These are phyloP conservation scores for Ursus arctos DNA, from an alignment of 2,113 vertebrate species.

Conservation along the genomic window DNA sequence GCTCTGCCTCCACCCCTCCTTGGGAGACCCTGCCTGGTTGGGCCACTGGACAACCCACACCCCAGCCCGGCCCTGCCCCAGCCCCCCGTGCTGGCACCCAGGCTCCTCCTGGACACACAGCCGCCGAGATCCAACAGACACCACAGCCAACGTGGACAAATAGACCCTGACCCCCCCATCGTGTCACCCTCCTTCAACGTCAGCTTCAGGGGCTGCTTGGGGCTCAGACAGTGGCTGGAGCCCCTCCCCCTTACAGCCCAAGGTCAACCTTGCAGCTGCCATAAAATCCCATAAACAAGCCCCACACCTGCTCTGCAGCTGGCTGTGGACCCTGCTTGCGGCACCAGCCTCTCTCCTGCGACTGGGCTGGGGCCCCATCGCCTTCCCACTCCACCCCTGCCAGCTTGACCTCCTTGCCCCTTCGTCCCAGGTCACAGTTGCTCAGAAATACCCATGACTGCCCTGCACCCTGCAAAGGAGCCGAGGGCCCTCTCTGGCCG, in stretches of 20 bases:
- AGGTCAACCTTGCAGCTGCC: not conserved
- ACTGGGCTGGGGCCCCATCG: accelerated
- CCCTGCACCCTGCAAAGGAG: accelerated
- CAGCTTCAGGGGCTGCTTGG: not conserved
- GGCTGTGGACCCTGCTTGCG: accelerated
- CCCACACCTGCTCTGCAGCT: not conserved
- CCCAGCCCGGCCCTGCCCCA: not conserved
- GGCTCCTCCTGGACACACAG: not conserved
- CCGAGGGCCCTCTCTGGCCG: not conserved
- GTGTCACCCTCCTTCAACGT: no score
- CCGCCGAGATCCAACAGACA: not conserved
- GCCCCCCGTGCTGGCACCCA: accelerated
- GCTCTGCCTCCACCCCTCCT: not conserved
- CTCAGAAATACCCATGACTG: not conserved
- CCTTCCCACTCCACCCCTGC: not conserved
- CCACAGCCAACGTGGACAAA: accelerated
- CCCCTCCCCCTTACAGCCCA: not conserved
- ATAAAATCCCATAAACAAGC: accelerated
- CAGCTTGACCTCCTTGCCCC: accelerated
- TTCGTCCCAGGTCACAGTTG: accelerated
- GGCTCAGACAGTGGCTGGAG: not conserved
- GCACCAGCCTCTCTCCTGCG: accelerated
- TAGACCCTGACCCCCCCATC: not conserved
- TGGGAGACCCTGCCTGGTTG: not conserved
- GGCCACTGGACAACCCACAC: not conserved